phyloP scores from a whole-genome alignment of 2,113 vertebrate genomes.

The Heteronetta atricapilla region DNA sequence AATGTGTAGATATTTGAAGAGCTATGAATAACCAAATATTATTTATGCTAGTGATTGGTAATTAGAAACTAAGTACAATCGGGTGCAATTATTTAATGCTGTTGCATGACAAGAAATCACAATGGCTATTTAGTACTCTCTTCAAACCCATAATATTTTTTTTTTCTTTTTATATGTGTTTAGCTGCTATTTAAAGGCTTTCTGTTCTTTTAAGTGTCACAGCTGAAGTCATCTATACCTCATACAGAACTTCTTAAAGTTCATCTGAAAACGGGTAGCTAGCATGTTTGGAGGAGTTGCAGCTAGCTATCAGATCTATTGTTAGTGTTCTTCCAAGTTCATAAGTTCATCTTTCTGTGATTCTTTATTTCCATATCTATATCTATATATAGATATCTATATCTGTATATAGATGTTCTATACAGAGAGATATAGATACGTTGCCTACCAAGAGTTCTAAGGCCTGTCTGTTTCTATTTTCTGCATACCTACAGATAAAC shows the following conservation, averaged over 20 bases:
- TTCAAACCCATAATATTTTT: background rate
- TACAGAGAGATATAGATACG: slow-evolving; percentile 64
- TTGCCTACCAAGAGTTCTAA: slow-evolving; percentile 68
- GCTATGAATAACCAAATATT: background rate
- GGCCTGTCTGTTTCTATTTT: slow-evolving; percentile 86
- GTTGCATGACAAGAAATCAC: background rate
- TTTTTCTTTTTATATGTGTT: background rate
- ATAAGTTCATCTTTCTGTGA: slow-evolving; percentile 52
- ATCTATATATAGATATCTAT: slow-evolving; percentile 59
- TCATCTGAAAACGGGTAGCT: background rate
- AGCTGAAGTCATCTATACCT: background rate
- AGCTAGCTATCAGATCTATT: background rate
- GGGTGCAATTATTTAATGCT: background rate
- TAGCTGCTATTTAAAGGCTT: slow-evolving; percentile 12
- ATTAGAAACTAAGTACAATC: background rate
- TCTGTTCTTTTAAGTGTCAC: background rate
- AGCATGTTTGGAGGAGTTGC: background rate
- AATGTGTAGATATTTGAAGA: background rate
- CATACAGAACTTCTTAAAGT: background rate
- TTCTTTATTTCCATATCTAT: slow-evolving; percentile 71
- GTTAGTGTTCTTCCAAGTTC: slow-evolving; percentile 1
- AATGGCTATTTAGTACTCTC: background rate
- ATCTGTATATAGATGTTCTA: slow-evolving; percentile 60
- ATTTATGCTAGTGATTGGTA: background rate
- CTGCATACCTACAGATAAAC: slow-evolving; percentile 94